Evolutionary conservation across 2,113 vertebrate genomes (phyloP).

Genomic region (Todiramphus chloris): DNA sequence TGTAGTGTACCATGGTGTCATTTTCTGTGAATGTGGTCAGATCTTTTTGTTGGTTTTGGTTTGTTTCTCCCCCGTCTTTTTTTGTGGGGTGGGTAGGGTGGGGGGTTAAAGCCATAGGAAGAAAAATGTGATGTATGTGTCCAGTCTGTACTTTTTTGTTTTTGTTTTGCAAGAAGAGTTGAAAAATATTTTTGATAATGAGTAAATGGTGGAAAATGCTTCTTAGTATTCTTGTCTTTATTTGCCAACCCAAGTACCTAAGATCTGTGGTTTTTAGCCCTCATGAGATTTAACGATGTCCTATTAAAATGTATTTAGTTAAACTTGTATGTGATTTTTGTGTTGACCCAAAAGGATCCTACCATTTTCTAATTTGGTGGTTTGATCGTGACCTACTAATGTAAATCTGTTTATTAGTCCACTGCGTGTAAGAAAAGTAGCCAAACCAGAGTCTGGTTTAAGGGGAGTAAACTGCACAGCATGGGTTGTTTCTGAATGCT

Average conservation of each 20-base stretch:
- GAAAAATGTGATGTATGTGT: constrained; percentile 87
- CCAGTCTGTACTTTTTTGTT: constrained; percentile 84
- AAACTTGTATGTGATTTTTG: constrained; percentile 80
- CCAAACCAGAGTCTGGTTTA: background rate
- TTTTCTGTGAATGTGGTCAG: constrained; percentile 85
- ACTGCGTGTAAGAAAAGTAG: constrained; percentile 49
- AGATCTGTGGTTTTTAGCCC: constrained; percentile 74
- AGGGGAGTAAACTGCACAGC: background rate
- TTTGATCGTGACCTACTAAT: constrained; percentile 66
- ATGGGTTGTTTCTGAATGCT: constrained; percentile 27
- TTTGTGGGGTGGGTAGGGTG: constrained; percentile 71
- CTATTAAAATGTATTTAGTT: constrained; percentile 82
- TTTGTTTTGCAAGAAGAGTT: constrained; percentile 89
- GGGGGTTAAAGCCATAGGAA: constrained; percentile 92
- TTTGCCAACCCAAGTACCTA: constrained; percentile 80
- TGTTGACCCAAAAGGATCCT: constrained; percentile 77
- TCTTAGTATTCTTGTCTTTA: constrained; percentile 88
- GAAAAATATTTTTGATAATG: constrained; percentile 96
- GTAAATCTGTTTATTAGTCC: constrained; percentile 64
- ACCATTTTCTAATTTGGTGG: constrained; percentile 39
- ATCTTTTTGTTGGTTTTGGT: constrained; percentile 79
- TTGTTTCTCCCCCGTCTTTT: constrained; percentile 70
- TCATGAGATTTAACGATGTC: constrained; percentile 71
- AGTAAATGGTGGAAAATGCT: constrained; percentile 89
- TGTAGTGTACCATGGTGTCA: constrained; percentile 85